phyloP scores from a whole-genome alignment of 2,888 invertebrate species.

The Heliconius ethilla region DNA sequence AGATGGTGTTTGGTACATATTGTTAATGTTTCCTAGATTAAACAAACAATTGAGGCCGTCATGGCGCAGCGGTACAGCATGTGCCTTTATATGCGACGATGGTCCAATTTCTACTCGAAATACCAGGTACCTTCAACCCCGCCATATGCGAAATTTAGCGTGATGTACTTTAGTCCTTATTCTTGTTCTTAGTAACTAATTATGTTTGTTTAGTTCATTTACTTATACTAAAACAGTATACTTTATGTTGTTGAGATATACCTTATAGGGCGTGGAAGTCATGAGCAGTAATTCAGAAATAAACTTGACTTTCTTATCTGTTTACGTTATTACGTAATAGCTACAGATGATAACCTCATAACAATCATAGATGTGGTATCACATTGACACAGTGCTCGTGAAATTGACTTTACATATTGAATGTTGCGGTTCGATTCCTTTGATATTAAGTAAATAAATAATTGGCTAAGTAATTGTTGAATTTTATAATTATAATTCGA shows the following conservation, averaged over 20 bases:
- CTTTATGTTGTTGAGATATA: too few relatives aligned
- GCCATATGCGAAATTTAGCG: too few relatives aligned
- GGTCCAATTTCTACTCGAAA: neutral
- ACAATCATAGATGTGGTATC: neutral
- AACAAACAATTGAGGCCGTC: too few relatives aligned
- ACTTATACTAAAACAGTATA: neutral
- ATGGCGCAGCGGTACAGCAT: neutral
- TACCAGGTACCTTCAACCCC: too few relatives aligned
- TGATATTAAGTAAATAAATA: neutral
- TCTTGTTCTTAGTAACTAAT: neutral
- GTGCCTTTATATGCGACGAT: neutral
- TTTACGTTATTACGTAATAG: neutral
- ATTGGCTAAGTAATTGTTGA: too few relatives aligned
- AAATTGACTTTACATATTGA: neutral
- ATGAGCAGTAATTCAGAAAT: neutral
- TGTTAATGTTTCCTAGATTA: neutral
- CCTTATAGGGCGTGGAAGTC: too few relatives aligned
- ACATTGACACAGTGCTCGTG: neutral
- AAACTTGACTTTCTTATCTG: conserved; percentile 4
- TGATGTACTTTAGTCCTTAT: neutral
- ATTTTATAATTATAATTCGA: too few relatives aligned
- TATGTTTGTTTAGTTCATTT: neutral
- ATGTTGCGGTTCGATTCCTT: neutral
- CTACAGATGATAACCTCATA: conserved; percentile 1
- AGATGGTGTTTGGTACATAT: neutral